phyloP scores from a whole-genome alignment of 2,888 invertebrate genomes.

The Mystacides longicornis region DNA sequence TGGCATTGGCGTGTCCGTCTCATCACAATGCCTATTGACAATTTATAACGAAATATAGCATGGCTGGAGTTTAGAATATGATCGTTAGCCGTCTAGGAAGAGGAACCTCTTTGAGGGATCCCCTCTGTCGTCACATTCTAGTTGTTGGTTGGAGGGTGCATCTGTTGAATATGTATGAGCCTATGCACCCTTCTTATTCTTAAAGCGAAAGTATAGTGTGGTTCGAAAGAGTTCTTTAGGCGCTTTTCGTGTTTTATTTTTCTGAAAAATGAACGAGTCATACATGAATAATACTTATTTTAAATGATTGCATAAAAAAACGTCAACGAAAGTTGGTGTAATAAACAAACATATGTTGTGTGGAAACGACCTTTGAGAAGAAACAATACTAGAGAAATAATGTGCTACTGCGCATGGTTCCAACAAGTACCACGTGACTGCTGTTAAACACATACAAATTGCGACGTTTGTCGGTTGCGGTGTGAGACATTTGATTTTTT shows the following conservation, averaged over 20 bases:
- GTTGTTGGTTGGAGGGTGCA: constrained; percentile 44
- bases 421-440: too few relatives aligned
- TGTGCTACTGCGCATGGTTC: too few relatives aligned
- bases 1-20: constrained; percentile 18
- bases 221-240: constrained; percentile 8
- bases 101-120: constrained; percentile 22
- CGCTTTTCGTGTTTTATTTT: not conserved
- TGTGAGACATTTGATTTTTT: too few relatives aligned
- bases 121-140: constrained; percentile 28
- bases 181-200: constrained; percentile 31
- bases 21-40: constrained; percentile 27
- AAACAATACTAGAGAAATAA: too few relatives aligned
- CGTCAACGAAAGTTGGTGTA: too few relatives aligned
- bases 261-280: not conserved
- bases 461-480: too few relatives aligned
- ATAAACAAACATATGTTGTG: too few relatives aligned
- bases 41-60: constrained; percentile 23
- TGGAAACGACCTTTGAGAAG: too few relatives aligned
- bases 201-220: constrained; percentile 24
- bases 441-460: too few relatives aligned
- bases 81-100: constrained; percentile 34
- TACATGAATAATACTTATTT: too few relatives aligned
- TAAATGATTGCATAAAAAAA: too few relatives aligned
- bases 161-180: constrained; percentile 60
- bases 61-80: constrained; percentile 27